Base-by-base conservation (phyloP, 1,140 invertebrate species). In the Drosophila santomea region DNA sequence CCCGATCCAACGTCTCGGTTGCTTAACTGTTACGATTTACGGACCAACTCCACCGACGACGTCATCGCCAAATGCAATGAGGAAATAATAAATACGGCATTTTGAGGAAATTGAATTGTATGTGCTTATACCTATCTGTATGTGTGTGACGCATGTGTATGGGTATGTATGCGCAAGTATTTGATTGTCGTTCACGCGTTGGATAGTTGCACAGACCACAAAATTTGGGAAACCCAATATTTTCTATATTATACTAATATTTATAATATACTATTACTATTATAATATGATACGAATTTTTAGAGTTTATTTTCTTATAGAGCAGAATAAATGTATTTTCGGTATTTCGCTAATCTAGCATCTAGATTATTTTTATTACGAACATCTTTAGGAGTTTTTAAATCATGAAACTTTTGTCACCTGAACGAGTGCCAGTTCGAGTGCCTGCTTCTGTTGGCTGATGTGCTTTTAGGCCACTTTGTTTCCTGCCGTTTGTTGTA, bases 61-160 rank as follows among this genome's bases (percentile, higher is more conserved):
- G 64, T 76, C 67, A 75, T 64, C 60, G 73, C 47, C 82, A 78
- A 76, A 68, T 89, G 85, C 84, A 89, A 78, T 90, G 85, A 89
- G 84, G 84, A 89, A 89, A 89, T 90, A 89, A 89, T 89, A 89
- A 89, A 89, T 89, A 89, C 80, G 89, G 89, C 84, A 89, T 90
- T 89, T 71, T 80, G 85, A 89, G 84, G 84, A 89, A 89, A 89
- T 89, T 89, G 84, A 89, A 89, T 89, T 89, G 84, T 84, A 89
- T 84, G 67, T 83, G 72, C 84, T 83, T 52, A 79, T 72, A 63
- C 57, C 39, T 59, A 74, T 66, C 66, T 62, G 48, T 54, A 45
- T 64, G 17, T 12, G 38, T 39, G 38, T 14, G 11, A 10, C 38
- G 38, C 51, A 38, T 56, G 32, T 35, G 23, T 38, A 20, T 52